Evolutionary conservation across 1,140 invertebrate genomes (phyloP).

Genomic region (Drosophila lacteicornis): DNA sequence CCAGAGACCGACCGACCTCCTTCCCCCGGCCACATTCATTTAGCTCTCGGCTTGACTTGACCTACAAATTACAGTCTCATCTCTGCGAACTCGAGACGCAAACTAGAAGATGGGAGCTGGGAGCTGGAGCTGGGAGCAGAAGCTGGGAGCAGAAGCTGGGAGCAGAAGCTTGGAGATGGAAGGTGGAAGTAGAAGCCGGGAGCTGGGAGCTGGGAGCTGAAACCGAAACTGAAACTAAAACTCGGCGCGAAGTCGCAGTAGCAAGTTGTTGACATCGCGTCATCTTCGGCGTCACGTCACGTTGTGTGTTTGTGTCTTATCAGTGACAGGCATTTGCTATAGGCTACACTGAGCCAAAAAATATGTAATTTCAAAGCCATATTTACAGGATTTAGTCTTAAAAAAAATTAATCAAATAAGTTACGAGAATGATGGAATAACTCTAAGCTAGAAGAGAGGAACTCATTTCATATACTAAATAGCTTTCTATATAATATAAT

Average conservation of each 20-base stretch:
- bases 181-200: neutral
- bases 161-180: neutral
- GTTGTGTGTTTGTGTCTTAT: conserved; percentile 48
- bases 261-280: conserved; percentile 44
- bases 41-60: conserved; percentile 42
- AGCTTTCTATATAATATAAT: no score
- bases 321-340: conserved; percentile 41
- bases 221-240: conserved; percentile 26
- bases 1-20: neutral
- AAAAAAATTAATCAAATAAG: no score
- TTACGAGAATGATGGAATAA: no score
- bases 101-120: neutral
- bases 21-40: conserved; percentile 10
- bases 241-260: conserved; percentile 39
- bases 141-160: neutral
- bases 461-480: no score
- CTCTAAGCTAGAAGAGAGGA: no score
- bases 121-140: neutral
- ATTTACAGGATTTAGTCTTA: no score
- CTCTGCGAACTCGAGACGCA: conserved; percentile 18
- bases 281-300: conserved; percentile 6
- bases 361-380: no score
- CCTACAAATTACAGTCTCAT: conserved; percentile 55
- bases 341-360: conserved; percentile 10
- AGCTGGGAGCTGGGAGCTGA: neutral